Conservation (phyloP, 2,113 vertebrate genomes). For the Athene cunicularia region DNA sequence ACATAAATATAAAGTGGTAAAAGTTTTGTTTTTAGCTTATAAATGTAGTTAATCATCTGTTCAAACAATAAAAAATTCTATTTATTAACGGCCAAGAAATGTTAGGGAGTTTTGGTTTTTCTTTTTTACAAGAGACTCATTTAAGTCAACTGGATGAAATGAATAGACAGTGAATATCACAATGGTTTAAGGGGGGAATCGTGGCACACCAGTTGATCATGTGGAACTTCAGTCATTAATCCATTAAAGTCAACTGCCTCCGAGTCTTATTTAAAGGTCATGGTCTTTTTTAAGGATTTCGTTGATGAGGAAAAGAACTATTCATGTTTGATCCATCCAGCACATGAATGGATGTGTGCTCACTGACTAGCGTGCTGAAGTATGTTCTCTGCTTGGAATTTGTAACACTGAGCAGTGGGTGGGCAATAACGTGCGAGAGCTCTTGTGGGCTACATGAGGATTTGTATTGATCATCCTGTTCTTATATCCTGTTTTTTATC, state of each 20-base stretch:
- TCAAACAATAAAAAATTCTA: conserved; percentile 51
- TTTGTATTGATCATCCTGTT: conserved; percentile 24
- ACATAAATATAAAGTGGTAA: conserved; percentile 49
- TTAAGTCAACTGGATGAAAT: conserved; percentile 20
- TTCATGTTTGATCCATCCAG: not conserved
- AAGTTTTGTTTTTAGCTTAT: conserved; percentile 53
- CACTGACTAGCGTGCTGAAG: not conserved
- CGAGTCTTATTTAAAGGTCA: conserved; percentile 24
- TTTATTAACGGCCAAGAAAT: conserved; percentile 52
- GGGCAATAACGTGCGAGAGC: not conserved
- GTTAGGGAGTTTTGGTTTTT: not conserved
- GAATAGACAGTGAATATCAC: conserved; percentile 10
- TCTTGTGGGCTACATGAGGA: not conserved
- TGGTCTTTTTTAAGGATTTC: not conserved
- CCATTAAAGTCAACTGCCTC: not conserved
- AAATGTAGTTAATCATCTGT: conserved; percentile 51
- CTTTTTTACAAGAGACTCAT: conserved; percentile 2
- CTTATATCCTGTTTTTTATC: conserved; percentile 24
- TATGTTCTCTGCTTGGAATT: not conserved
- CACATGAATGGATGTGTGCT: not conserved
- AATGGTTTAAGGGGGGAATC: not conserved
- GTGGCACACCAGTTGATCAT: not conserved
- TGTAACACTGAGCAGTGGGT: not conserved
- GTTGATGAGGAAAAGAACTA: not conserved
- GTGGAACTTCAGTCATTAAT: conserved; percentile 9